phyloP scores from a whole-genome alignment of 2,888 invertebrate species.

The Orgyia antiqua region DNA sequence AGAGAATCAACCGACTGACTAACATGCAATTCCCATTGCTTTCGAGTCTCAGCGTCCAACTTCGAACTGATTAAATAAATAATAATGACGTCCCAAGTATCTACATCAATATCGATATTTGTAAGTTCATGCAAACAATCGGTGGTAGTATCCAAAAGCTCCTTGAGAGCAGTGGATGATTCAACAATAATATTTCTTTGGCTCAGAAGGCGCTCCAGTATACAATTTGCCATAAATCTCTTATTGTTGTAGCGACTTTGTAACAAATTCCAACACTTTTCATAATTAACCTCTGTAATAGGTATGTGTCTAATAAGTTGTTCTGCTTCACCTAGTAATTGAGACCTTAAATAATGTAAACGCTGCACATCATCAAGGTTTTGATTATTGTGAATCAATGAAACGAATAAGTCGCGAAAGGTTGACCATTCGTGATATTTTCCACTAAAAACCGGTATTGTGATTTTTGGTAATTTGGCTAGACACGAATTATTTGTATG shows the following conservation, averaged over 20 bases:
- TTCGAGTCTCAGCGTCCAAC: too few relatives aligned
- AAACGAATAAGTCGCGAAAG: background rate
- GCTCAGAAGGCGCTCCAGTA: background rate
- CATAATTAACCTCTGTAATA: background rate
- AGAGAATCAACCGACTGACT: too few relatives aligned
- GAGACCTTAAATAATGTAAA: background rate
- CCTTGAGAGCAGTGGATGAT: slow-evolving; percentile 1
- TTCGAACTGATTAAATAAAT: too few relatives aligned
- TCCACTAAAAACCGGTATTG: background rate
- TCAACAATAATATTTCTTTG: background rate
- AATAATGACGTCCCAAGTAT: too few relatives aligned
- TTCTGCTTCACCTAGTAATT: background rate
- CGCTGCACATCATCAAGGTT: background rate
- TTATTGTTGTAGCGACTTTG: background rate
- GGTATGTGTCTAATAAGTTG: background rate
- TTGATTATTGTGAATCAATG: background rate
- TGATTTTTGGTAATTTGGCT: background rate
- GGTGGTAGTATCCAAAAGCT: slow-evolving; percentile 1
- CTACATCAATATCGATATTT: too few relatives aligned
- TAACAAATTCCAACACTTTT: background rate
- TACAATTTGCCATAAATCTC: background rate
- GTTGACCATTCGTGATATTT: slow-evolving; percentile 1
- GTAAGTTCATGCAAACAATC: slow-evolving; percentile 1
- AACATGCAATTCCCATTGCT: too few relatives aligned
- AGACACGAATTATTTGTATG: background rate